phyloP scores from a whole-genome alignment of 2,113 vertebrate species.

The Zapus hudsonius region DNA sequence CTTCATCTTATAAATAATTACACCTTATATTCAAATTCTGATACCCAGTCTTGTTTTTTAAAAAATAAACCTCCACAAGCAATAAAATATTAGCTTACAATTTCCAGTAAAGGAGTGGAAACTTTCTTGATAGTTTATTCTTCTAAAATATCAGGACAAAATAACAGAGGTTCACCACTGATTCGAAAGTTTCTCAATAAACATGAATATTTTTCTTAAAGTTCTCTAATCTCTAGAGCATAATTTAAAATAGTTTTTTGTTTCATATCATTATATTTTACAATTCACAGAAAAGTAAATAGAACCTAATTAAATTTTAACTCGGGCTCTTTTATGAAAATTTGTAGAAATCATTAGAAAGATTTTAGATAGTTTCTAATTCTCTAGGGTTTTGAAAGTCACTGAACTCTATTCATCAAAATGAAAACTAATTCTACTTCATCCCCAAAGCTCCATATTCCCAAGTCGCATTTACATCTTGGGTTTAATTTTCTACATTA shows the following conservation, averaged over 20 bases:
- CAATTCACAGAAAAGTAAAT: neutral
- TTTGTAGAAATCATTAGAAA: constrained; percentile 20
- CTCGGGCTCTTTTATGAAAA: constrained; percentile 9
- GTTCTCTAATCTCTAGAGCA: neutral
- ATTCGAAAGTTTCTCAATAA: constrained; percentile 5
- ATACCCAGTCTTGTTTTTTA: neutral
- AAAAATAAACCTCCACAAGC: neutral
- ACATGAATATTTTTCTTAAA: constrained; percentile 26
- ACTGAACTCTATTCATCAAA: neutral
- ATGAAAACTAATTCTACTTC: neutral
- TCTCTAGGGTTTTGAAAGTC: neutral
- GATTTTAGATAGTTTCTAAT: constrained; percentile 4
- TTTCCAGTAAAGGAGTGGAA: neutral
- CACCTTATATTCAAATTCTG: neutral
- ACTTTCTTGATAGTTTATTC: neutral
- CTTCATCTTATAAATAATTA: neutral
- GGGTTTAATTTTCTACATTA: neutral
- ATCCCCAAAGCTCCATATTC: neutral
- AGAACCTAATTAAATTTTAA: neutral
- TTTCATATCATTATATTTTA: neutral
- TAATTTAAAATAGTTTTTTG: neutral
- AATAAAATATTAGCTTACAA: neutral
- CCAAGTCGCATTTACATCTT: neutral
- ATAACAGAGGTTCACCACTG: neutral
- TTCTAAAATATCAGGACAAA: neutral